Evolutionary conservation across 2,113 vertebrate species (phyloP).

Genomic region (Indri indri): DNA sequence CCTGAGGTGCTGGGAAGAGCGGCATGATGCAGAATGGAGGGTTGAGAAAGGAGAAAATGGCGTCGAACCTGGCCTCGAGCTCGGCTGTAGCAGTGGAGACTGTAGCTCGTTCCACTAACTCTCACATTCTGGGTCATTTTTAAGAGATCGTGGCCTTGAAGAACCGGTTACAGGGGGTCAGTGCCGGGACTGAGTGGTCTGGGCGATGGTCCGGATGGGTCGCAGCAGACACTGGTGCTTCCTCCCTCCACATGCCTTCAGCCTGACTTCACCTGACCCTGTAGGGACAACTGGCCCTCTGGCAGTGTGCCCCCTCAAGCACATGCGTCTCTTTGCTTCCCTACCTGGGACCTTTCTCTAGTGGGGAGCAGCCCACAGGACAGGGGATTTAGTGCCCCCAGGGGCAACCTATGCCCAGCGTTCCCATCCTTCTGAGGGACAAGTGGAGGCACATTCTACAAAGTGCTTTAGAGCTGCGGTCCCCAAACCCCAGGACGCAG

Average conservation of each 20-base stretch:
- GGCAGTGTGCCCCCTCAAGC: fast-evolving
- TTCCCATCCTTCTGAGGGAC: not conserved
- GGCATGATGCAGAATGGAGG: fast-evolving
- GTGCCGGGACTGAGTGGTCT: not conserved
- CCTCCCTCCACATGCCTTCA: not conserved
- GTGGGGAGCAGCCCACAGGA: not conserved
- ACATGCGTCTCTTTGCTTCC: not conserved
- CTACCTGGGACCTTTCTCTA: not conserved
- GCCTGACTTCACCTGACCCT: not conserved
- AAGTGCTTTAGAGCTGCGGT: too few species aligned
- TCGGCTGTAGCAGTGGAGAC: too few species aligned
- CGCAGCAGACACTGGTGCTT: not conserved
- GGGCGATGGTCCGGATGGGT: fast-evolving
- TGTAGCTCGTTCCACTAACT: not conserved
- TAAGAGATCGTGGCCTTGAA: not conserved
- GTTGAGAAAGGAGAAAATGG: not conserved
- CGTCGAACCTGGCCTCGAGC: not conserved
- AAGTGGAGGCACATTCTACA: not conserved
- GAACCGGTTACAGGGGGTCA: not conserved
- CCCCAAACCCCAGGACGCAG: too few species aligned
- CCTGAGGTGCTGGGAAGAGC: not conserved
- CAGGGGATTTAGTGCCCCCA: not conserved
- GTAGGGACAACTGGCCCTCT: fast-evolving
- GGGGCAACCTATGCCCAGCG: not conserved
- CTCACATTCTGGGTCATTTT: not conserved